Evolutionary conservation across 2,113 vertebrate species (phyloP), one percentile per base, ranked within the genome.

Genomic region (Megaleporinus macrocephalus): DNA sequence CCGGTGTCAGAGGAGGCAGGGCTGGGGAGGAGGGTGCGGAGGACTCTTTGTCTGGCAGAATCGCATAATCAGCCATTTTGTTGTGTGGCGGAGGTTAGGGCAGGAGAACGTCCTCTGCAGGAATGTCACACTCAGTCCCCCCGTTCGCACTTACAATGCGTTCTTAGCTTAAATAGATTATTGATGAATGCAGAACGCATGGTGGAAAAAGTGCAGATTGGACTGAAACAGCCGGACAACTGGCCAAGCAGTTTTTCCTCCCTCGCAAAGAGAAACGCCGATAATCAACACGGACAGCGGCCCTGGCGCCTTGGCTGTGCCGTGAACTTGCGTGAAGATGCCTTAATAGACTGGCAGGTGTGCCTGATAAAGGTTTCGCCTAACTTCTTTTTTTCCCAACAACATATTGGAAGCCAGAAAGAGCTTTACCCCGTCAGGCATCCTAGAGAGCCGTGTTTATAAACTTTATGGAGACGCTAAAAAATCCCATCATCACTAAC

Each of bases 81-180:
- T 85, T 85, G 84, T 78, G 71, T 78, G 68, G 72, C 29, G 29
- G 86, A 83, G 85, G 82, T 83, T 76, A 86, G 81, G 47, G 79
- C 83, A 65, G 82, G 73, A 78, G 74, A 78, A 78, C 75, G 41
- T 85, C 68, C 79, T 72, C 72, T 76, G 61, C 75, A 78, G 49
- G 75, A 81, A 78, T 78, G 69, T 74, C 79, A 82, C 75, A 82
- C 75, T 30, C 84, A n/a, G 61, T 74, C 62, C 66, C n/a, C 30
- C 66, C 66, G 84, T 69, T 74, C 65, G 79, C 80, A 78, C 84
- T 85, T 82, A 70, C 84, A 85, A 69, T 78, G 82, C 83, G 69
- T 74, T 76, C 78, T 80, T 82, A 83, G 72, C 82, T 83, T 79
- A 84, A 81, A 84, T 77, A 81, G 84, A 85, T 85, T 82, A 82